Base-by-base conservation (phyloP, 2,113 vertebrate genomes). In the Oxyruncus cristatus region DNA sequence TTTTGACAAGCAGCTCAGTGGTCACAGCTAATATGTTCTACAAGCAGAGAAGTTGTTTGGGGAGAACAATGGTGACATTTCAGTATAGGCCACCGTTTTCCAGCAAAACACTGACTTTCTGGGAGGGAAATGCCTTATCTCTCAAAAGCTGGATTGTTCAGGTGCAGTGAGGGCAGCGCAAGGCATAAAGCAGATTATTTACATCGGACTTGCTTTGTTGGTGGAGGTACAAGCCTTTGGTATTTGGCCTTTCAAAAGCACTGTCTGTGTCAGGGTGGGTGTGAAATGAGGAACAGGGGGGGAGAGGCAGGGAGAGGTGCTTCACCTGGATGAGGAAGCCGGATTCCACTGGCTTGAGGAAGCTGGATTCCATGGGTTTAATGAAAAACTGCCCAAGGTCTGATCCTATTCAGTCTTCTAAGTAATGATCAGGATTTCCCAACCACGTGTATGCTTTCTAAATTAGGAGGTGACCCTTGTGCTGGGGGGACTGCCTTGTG, bases 51-150 rank as follows among this genome's bases (percentile, higher is more conserved):
- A 44, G 58, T 8, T 66, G 39, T 66, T 41, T 41, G 33, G 58
- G 80, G 84, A 96, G 77, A 92, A 82, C 91, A 95, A 85, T n/a
- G 70, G 52, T 89, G 93, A 85, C 74, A 82, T 95, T 96, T 97
- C 28, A 67, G 52, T 2, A 2, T 5, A 8, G 9, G 81, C 39
- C 47, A 53, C 74, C 8, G 4, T 78, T 91, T 94, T 85, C 47
- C 91, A 85, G 56, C 52, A 70, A 30, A 88, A 68, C 3, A 0
- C 55, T 72, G 84, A 27, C 65, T n/a, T 86, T 91, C 39, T 14
- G 21, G 71, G 59, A 39, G 87, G 89, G 62, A 85, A 94, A 78
- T 37, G 28, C 74, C 39, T 82, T 73, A 9, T 76, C 74, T 91
- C 53, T 94, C 76, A 89, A 88, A 95, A 68, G 85, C 71, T 1